These are phyloP conservation scores for Masnerella sp. DNA, from an alignment of 2,888 invertebrate species.

Conservation along the genomic window DNA sequence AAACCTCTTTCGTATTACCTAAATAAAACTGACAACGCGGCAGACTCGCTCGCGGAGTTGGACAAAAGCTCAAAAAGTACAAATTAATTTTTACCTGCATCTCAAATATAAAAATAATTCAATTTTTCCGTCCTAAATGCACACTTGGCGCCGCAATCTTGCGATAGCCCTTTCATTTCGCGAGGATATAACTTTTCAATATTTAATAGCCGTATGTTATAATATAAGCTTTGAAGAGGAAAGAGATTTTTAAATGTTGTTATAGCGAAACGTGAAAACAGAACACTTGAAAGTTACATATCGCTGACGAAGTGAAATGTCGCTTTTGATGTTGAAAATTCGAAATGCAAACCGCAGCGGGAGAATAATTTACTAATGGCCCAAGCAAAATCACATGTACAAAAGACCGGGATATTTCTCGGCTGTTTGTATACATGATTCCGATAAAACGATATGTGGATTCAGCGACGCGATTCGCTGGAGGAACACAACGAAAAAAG, in stretches of 20 bases:
- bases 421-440: slow-evolving; percentile 50
- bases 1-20: slow-evolving; percentile 71
- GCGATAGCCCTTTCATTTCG: slow-evolving; percentile 24
- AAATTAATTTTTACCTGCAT: slow-evolving; percentile 63
- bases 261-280: slow-evolving; percentile 19
- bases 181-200: slow-evolving; percentile 37
- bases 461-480: slow-evolving; percentile 63
- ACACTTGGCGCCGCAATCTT: slow-evolving; percentile 40
- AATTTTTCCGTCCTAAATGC: slow-evolving; percentile 47
- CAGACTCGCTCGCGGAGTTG: slow-evolving; percentile 53
- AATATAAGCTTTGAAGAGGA: slow-evolving; percentile 25
- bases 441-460: slow-evolving; percentile 64
- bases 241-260: slow-evolving; percentile 28
- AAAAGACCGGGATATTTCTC: slow-evolving; percentile 28
- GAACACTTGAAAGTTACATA: slow-evolving; percentile 11
- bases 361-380: slow-evolving; percentile 38
- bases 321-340: no score
- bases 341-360: not conserved
- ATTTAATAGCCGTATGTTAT: slow-evolving; percentile 26
- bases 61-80: slow-evolving; percentile 57
- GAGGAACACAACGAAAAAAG: slow-evolving; percentile 64
- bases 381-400: slow-evolving; percentile 22
- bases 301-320: no score
- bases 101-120: slow-evolving; percentile 65
- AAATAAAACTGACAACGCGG: slow-evolving; percentile 71